Base-by-base conservation (phyloP, 2,888 invertebrate genomes). In the Apodemia hepburni region DNA sequence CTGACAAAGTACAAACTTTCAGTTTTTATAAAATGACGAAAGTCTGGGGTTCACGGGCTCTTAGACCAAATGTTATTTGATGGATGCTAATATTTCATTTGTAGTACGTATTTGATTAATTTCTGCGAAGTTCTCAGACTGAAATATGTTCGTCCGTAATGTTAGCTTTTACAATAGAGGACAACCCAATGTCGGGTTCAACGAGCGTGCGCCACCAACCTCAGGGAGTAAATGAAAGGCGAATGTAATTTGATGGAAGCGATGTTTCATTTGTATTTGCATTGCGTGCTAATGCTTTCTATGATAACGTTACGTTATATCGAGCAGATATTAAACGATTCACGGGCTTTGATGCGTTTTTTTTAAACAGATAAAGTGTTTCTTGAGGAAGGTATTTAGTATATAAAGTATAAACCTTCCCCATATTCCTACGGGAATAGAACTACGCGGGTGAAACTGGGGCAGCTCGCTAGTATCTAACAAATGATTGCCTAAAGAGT, bases 141-240 rank as follows among this genome's bases (percentile, higher is more conserved):
- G 15, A 45, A 45, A 45, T 45, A 45, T n/a, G 42, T 45, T n/a
- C n/a, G 42, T 45, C n/a, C n/a, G 42, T 33, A 8, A 33, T 33
- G 33, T n/a, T 45, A 45, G 42, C n/a, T 45, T n/a, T 45, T n/a
- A n/a, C 42, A n/a, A 38, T 35, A 35, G 22, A 51, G 22, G 51
- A 18, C 51, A 22, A 22, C 11, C 18, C 51, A 51, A 51, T 51
- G 51, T 18, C 51, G 51, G 22, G 51, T 51, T 51, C 51, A 18
- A 15, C 49, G 51, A 8, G 51, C 22, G 47, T 22, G 11, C 22
- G 18, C 8, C 51, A n/a, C 22, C n/a, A 17, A 49, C 49, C 17
- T 33, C 9, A 9, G 49, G 22, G 22, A 12, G 51, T 12, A 6
- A 22, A 51, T 51, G 51, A 22, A 51, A 22, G 51, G 51, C 22